Evolutionary conservation across 2,113 vertebrate species (phyloP), one percentile per base, ranked within the genome.

Genomic region (Lota lota): DNA sequence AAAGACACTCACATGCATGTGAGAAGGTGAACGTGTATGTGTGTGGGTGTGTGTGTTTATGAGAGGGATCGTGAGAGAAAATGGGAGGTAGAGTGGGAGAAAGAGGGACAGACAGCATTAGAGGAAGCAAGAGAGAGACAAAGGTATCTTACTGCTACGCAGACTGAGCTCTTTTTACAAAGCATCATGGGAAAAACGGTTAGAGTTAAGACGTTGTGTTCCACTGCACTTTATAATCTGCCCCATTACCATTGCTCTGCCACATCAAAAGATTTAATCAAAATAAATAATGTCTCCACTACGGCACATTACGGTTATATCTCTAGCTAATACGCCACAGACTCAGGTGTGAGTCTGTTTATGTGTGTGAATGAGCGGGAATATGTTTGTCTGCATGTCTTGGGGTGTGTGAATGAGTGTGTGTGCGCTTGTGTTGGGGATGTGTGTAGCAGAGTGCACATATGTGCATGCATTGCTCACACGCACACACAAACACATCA

Each of bases 231-330:
- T 65, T 51, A 81, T 80, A 68, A 56, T 56, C 53, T 28, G 64
- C 64, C 81, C 82, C 64, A 86, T 88, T 82, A 66, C 74, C 64
- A 69, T 82, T 54, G 76, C 76, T 83, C 62, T 69, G 74, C 74
- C 64, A 78, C 73, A 83, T 87, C 63, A 77, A 70, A 80, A 67
- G 63, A 64, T 75, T 71, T 76, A 74, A 86, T 88, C 77, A 78
- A 82, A 84, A 85, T 70, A 79, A 87, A 83, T 81, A 80, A 78
- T 70, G 22, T 86, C 66, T 81, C 80, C 64, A 20, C 65, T 20
- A 74, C 75, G 81, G 70, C 74, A 84, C 66, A 80, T 80, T 77
- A 80, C 75, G 74, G 72, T 70, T 74, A 84, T 63, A 70, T 68
- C 61, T 72, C 72, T 74, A 47, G 28, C 75, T 22, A 67, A 68